phyloP scores from a whole-genome alignment of 2,113 vertebrate species.

The Callionymus lyra region DNA sequence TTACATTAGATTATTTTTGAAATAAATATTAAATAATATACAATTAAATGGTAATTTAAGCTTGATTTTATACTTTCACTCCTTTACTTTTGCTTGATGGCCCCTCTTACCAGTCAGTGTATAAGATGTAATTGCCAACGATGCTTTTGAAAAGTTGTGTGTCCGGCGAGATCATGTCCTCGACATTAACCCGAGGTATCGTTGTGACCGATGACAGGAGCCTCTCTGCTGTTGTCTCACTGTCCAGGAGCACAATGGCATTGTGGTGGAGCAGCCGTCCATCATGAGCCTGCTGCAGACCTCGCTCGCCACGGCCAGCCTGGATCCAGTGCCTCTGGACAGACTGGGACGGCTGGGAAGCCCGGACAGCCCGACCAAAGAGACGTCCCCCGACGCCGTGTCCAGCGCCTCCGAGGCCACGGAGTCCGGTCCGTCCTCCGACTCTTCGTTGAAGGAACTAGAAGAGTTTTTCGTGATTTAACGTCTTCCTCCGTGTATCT shows the following conservation, averaged over 20 bases:
- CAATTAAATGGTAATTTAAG: too few species aligned
- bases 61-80: too few species aligned
- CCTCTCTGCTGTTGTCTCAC: slow-evolving; percentile 19
- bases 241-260: slow-evolving; percentile 79
- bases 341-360: slow-evolving; percentile 52
- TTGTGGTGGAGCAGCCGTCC: slow-evolving; percentile 86
- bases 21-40: too few species aligned
- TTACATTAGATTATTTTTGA: too few species aligned
- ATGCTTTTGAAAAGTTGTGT: too few species aligned
- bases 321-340: slow-evolving; percentile 63
- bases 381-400: slow-evolving; percentile 84
- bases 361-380: slow-evolving; percentile 73
- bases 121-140: too few species aligned
- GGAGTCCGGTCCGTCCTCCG: slow-evolving; percentile 75
- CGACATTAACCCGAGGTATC: slow-evolving; percentile 12
- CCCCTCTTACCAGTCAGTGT: too few species aligned
- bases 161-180: too few species aligned
- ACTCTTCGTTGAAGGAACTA: too few species aligned
- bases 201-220: slow-evolving; percentile 23
- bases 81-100: too few species aligned
- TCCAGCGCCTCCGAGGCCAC: slow-evolving; percentile 90
- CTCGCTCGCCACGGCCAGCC: slow-evolving; percentile 56
- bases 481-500: background rate
- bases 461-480: too few species aligned
- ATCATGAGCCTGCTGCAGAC: slow-evolving; percentile 72